These are phyloP conservation scores for Xyrichtys novacula DNA, from an alignment of 2,797 vertebrate genomes.

Conservation along the genomic window DNA sequence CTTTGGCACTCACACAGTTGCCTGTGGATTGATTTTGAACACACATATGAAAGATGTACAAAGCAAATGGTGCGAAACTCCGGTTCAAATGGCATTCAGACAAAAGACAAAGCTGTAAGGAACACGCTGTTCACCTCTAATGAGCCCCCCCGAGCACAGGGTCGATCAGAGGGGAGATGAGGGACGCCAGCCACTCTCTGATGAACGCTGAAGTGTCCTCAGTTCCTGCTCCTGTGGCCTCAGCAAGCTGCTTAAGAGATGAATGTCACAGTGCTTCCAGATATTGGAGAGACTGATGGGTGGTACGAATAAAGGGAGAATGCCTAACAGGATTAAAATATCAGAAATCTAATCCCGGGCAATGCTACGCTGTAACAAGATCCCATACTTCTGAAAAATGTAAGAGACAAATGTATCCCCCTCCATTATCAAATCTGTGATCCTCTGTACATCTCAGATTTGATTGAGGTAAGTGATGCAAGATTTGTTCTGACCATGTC, in stretches of 20 bases:
- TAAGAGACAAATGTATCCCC: not conserved
- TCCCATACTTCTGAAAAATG: constrained; percentile 5
- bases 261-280: constrained; percentile 35
- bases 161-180: constrained; percentile 47
- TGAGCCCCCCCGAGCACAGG: constrained; percentile 49
- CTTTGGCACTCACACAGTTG: not conserved
- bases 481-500: not conserved
- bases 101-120: constrained; percentile 26
- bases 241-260: constrained; percentile 49
- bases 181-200: constrained; percentile 28
- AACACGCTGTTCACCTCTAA: constrained; percentile 49
- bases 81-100: constrained; percentile 22
- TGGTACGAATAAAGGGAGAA: not conserved
- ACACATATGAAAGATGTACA: not conserved
- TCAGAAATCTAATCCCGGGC: constrained; percentile 53
- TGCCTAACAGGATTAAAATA: constrained; percentile 60
- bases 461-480: not conserved
- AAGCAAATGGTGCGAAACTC: not conserved
- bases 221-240: constrained; percentile 37
- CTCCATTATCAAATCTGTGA: not conserved
- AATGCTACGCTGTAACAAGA: constrained; percentile 15
- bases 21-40: not conserved
- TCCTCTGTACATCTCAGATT: not conserved
- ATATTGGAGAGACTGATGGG: constrained; percentile 36
- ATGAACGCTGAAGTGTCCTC: constrained; percentile 35